phyloP scores from a whole-genome alignment of 2,113 vertebrate species.

The Etheostoma spectabile region DNA sequence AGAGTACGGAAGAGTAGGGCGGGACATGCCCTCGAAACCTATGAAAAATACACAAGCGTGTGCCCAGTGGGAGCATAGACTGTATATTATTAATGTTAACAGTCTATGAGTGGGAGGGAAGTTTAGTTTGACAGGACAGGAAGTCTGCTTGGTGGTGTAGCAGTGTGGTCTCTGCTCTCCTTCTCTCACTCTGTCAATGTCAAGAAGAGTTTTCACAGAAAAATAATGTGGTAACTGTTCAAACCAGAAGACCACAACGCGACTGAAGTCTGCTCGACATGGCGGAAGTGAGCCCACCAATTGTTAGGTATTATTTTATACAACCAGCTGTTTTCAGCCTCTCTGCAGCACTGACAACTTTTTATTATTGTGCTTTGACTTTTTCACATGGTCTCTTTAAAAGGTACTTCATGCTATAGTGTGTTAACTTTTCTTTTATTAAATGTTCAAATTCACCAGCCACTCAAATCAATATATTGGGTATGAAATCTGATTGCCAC shows the following conservation, averaged over 20 bases:
- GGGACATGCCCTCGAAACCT: no score
- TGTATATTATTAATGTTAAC: no score
- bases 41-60: no score
- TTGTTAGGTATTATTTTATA: conserved; percentile 51
- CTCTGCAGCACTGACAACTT: background rate
- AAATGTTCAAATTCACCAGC: no score
- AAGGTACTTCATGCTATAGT: background rate
- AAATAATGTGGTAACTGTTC: no score
- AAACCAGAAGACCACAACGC: background rate
- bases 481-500: no score
- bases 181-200: background rate
- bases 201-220: fast-evolving
- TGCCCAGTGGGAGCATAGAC: no score
- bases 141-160: background rate
- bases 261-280: conserved; percentile 20
- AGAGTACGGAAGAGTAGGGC: no score
- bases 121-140: conserved; percentile 28
- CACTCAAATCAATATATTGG: no score
- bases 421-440: no score
- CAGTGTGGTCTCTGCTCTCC: background rate
- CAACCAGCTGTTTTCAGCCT: background rate
- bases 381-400: no score
- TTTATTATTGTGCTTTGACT: conserved; percentile 3
- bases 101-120: no score
- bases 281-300: conserved; percentile 42